Base-by-base conservation (phyloP, 2,113 vertebrate species). In the Eurystomus gularis region DNA sequence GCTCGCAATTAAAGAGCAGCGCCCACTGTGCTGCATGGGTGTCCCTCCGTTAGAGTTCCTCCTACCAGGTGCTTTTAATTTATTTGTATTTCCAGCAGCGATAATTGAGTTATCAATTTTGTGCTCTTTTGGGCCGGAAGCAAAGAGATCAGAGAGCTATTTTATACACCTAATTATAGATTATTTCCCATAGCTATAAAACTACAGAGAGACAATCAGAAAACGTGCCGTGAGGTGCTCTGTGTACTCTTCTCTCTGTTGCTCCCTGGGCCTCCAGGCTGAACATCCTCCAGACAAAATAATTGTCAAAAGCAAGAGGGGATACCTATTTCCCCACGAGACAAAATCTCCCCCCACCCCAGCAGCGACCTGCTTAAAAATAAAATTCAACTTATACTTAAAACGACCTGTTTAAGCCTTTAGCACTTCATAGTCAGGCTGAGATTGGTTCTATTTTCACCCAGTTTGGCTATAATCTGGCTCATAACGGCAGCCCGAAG, bases 101-200 rank as follows among this genome's bases (percentile, higher is more conserved):
- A 95, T 97, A 96, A 97, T 94, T 95, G 94, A 96, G 96, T 94
- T 96, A 93, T 96, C 94, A 96, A 96, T 94, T 95, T 72, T 89
- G 94, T 33, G 62, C 93, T 96, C 91, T 96, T 96, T 94, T 69
- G 83, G 95, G 94, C 94, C 84, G 91, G 94, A 95, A 95, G 94
- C 66, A 80, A 88, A 82, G 86, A 95, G 91, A 95, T 94, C 94
- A 94, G 86, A 96, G 92, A 94, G 88, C 81, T 94, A 69, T 85
- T 95, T 96, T 93, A 96, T 76, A 77, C 73, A 80, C 77, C 95
- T 96, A 89, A 96, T 97, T 96, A 96, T 92, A 86, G 95, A 94
- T 94, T 95, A 95, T 88, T 96, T 95, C 88, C 86, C 88, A 93
- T 79, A 84, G 90, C 95, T 88, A 69, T 91, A 94, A 96, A 96